Conservation (phyloP, 2,888 invertebrate species). For the Heteromurus nitidus region DNA sequence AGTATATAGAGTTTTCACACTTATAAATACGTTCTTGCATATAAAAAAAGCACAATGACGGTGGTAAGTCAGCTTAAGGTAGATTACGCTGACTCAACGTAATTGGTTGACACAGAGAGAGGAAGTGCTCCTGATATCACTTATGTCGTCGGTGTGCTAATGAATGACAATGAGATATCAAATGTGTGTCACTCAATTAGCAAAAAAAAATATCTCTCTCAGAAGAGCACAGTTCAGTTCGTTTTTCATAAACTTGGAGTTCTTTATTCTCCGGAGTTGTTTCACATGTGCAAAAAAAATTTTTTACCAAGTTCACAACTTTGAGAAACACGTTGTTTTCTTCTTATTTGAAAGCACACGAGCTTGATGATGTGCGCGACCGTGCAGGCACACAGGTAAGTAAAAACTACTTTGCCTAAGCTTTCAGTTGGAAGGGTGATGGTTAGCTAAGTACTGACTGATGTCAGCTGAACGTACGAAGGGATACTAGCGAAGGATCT, state of each 20-base stretch:
- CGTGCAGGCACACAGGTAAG: conserved; percentile 58
- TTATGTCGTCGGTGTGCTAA: conserved; percentile 32
- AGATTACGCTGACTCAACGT: conserved; percentile 11
- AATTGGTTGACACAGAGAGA: conserved; percentile 38
- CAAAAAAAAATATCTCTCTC: conserved; percentile 38
- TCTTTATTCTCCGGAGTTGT: conserved; percentile 9
- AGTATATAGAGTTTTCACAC: conserved; percentile 46
- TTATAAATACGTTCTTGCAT: no score
- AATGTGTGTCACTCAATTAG: conserved; percentile 63
- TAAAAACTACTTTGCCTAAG: conserved; percentile 43
- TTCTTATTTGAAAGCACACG: no score
- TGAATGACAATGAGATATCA: conserved; percentile 57
- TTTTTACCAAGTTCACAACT: conserved; percentile 1
- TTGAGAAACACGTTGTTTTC: conserved; percentile 36
- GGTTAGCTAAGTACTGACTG: conserved; percentile 54
- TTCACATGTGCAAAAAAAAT: conserved; percentile 7
- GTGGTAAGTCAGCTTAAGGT: background rate
- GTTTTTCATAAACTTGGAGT: background rate
- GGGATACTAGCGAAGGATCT: conserved; percentile 54
- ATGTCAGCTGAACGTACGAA: conserved; percentile 61
- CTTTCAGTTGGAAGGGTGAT: conserved; percentile 49
- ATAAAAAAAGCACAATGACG: conserved; percentile 19
- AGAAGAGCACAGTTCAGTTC: background rate
- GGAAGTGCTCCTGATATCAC: conserved; percentile 36
- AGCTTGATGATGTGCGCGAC: conserved; percentile 35